These are phyloP conservation scores for Tanytarsus gracilentus DNA, from an alignment of 2,888 invertebrate genomes.

Conservation along the genomic window DNA sequence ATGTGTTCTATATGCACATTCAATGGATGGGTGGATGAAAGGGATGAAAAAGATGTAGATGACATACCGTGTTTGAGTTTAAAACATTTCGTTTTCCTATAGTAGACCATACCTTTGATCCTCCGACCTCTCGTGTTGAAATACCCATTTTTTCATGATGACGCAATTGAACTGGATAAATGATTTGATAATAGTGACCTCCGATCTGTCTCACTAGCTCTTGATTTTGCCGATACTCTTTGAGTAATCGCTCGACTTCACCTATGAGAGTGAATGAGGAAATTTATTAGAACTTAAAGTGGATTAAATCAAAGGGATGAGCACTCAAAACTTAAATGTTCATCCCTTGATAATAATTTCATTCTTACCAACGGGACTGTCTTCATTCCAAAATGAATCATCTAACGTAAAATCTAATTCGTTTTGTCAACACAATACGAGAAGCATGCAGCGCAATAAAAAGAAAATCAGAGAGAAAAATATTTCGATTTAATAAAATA, in stretches of 20 bases:
- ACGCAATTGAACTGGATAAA: conserved; percentile 86
- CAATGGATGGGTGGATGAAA: no score
- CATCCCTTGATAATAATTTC: conserved; percentile 9
- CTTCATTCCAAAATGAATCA: conserved; percentile 89
- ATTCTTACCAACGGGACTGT: conserved; percentile 79
- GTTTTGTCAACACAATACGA: conserved; percentile 57
- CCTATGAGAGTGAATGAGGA: conserved; percentile 53
- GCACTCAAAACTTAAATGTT: not conserved
- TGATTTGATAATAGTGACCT: conserved; percentile 86
- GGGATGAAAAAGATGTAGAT: conserved; percentile 35
- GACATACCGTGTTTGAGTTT: conserved; percentile 49
- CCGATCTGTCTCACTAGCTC: conserved; percentile 86
- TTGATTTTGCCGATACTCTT: conserved; percentile 86
- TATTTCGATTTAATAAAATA: no score
- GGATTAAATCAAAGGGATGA: conserved; percentile 1
- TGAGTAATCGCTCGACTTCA: conserved; percentile 83
- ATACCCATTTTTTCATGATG: conserved; percentile 96
- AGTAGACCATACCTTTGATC: conserved; percentile 65
- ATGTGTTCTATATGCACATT: not conserved
- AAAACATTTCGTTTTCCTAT: conserved; percentile 40
- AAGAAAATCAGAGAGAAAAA: no score
- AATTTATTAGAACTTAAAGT: no score
- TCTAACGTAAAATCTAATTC: conserved; percentile 88
- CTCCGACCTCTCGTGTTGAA: conserved; percentile 83
- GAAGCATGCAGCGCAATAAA: no score